Conservation (phyloP, 2,797 vertebrate genomes). For the Leuciscus waleckii region DNA sequence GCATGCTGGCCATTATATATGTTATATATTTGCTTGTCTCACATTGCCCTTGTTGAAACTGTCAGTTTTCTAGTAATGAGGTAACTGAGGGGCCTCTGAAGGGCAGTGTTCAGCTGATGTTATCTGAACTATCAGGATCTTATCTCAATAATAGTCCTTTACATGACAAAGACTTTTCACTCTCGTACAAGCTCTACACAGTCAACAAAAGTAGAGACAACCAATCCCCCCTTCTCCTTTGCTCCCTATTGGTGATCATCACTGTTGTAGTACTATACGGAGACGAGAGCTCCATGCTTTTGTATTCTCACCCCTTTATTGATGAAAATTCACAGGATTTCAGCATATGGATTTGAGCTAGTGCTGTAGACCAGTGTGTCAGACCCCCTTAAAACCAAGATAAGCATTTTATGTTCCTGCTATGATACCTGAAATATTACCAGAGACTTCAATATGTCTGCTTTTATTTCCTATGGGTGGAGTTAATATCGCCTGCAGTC, state of each 20-base stretch:
- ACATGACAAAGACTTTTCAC: slow-evolving; percentile 28
- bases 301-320: not conserved
- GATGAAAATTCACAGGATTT: not conserved
- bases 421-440: not conserved
- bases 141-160: slow-evolving; percentile 41
- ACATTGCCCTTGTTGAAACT: not conserved
- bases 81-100: not conserved
- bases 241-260: not conserved
- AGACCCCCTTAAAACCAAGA: not conserved
- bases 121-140: slow-evolving; percentile 44
- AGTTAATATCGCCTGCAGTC: slow-evolving; percentile 4
- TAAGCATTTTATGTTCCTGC: slow-evolving; percentile 7
- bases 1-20: not conserved
- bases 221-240: not conserved
- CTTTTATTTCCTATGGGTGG: not conserved
- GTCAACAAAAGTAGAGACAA: slow-evolving; percentile 10
- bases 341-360: not conserved
- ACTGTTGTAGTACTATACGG: not conserved
- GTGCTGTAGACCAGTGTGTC: not conserved
- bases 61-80: slow-evolving; percentile 13
- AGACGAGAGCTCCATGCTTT: not conserved
- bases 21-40: not conserved
- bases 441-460: slow-evolving; percentile 5
- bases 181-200: not conserved
- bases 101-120: slow-evolving; percentile 31